Evolutionary conservation across 2,113 vertebrate species (phyloP).

Genomic region (Girardinichthys multiradiatus): DNA sequence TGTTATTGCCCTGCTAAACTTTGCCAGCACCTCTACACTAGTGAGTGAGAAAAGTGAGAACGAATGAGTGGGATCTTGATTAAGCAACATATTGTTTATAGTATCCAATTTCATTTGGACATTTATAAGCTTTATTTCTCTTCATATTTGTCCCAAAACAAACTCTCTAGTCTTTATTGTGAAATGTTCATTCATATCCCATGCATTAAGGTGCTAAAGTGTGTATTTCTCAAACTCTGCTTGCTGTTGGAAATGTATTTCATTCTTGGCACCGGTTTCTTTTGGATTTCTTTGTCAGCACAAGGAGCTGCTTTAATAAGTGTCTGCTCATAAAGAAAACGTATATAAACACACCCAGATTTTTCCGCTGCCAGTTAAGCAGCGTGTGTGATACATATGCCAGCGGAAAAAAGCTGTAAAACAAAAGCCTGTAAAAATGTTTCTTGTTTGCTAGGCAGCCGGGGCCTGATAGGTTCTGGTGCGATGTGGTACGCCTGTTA

Average conservation of each 20-base stretch:
- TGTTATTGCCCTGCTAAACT: slow-evolving; percentile 59
- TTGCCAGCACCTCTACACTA: slow-evolving; percentile 33
- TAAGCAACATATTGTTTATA: background rate
- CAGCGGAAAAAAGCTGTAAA: slow-evolving; percentile 66
- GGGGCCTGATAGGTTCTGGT: slow-evolving; percentile 50
- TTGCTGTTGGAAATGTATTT: background rate
- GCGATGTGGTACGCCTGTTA: slow-evolving; percentile 35
- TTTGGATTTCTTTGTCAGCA: slow-evolving; percentile 41
- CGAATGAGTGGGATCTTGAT: slow-evolving; percentile 12
- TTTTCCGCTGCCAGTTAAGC: slow-evolving; percentile 27
- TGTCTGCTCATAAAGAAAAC: slow-evolving; percentile 56
- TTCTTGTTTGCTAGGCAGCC: slow-evolving; percentile 24
- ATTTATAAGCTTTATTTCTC: background rate
- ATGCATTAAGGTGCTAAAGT: background rate
- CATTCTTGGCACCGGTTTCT: slow-evolving; percentile 2
- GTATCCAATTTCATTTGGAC: background rate
- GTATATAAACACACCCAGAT: slow-evolving; percentile 19
- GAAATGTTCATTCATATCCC: background rate
- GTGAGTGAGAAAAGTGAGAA: slow-evolving; percentile 26
- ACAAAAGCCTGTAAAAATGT: slow-evolving; percentile 54
- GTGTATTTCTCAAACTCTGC: background rate
- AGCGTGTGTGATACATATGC: slow-evolving; percentile 40
- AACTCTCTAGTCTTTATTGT: background rate
- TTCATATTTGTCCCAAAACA: background rate
- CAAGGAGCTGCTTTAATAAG: slow-evolving; percentile 35